Evolutionary conservation across 2,797 vertebrate genomes (phyloP).

Genomic region (Sebastes elongatus): DNA sequence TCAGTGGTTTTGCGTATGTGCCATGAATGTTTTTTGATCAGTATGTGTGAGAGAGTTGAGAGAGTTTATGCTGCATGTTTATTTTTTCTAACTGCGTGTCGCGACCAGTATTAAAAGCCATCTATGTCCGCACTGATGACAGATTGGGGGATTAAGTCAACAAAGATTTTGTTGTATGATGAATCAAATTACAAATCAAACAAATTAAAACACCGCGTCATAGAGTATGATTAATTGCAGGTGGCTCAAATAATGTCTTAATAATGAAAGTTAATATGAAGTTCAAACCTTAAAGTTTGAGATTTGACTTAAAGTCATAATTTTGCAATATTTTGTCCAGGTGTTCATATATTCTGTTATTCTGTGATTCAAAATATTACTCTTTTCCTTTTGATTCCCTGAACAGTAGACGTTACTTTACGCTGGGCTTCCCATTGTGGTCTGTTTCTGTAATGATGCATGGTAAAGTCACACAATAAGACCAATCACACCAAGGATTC

Average conservation of each 20-base stretch:
- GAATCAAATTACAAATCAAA: background rate
- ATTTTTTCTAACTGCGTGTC: conserved; percentile 30
- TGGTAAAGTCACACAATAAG: background rate
- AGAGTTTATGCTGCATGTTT: conserved; percentile 21
- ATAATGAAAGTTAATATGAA: background rate
- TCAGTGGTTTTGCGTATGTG: background rate
- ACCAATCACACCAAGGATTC: conserved; percentile 43
- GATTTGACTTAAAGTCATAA: conserved; percentile 9
- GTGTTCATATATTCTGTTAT: conserved; percentile 38
- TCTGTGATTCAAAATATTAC: background rate
- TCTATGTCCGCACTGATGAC: conserved; percentile 20
- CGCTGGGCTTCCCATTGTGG: background rate
- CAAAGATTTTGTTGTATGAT: conserved; percentile 13
- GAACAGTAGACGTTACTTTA: background rate
- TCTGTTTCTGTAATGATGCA: conserved; percentile 29
- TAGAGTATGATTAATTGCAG: background rate
- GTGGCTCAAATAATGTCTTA: background rate
- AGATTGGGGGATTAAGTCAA: conserved; percentile 4
- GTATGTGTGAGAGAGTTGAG: background rate
- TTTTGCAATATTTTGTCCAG: conserved; percentile 36
- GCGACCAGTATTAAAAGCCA: background rate
- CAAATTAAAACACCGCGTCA: background rate
- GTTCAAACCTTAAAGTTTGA: background rate
- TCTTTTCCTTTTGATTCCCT: conserved; percentile 15
- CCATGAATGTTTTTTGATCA: conserved; percentile 1